These are phyloP conservation scores for Beaufortia kweichowensis DNA, from an alignment of 2,113 vertebrate species.

Conservation along the genomic window DNA sequence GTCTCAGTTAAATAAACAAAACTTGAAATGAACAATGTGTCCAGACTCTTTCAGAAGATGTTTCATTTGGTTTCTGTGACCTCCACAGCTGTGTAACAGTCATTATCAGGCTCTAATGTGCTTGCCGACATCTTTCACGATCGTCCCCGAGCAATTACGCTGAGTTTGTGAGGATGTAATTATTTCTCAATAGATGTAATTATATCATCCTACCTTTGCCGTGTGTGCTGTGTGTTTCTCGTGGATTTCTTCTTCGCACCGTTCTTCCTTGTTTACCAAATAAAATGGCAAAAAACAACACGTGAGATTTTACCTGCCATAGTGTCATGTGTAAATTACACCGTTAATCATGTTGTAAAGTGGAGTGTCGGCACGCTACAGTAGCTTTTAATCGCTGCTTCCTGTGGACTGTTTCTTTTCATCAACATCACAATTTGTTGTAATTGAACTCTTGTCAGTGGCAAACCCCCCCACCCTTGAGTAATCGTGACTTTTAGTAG, in stretches of 20 bases:
- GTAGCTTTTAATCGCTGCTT: conserved; percentile 30
- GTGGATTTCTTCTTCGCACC: too few relatives aligned
- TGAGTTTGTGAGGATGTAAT: conserved; percentile 52
- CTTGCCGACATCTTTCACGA: conserved; percentile 38
- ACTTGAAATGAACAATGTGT: background rate
- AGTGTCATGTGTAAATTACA: conserved; percentile 24
- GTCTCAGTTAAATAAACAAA: background rate
- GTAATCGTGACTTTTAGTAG: conserved; percentile 51
- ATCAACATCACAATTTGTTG: conserved; percentile 30
- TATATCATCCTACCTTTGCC: conserved; percentile 59
- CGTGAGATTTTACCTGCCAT: conserved; percentile 15
- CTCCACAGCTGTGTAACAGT: conserved; percentile 11
- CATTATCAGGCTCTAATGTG: conserved; percentile 33
- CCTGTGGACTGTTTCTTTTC: conserved; percentile 35
- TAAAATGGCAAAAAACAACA: background rate
- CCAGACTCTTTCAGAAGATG: background rate
- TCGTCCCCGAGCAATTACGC: conserved; percentile 57
- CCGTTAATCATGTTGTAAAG: conserved; percentile 41
- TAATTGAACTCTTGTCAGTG: conserved; percentile 48
- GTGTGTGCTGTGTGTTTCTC: background rate
- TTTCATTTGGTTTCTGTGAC: background rate
- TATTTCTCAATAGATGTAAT: conserved; percentile 61
- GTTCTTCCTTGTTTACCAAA: conserved; percentile 7
- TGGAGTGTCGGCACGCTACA: background rate
- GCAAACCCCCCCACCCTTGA: conserved; percentile 10